Base-by-base conservation (phyloP, 2,113 vertebrate genomes). In the Gadus chalcogrammus region DNA sequence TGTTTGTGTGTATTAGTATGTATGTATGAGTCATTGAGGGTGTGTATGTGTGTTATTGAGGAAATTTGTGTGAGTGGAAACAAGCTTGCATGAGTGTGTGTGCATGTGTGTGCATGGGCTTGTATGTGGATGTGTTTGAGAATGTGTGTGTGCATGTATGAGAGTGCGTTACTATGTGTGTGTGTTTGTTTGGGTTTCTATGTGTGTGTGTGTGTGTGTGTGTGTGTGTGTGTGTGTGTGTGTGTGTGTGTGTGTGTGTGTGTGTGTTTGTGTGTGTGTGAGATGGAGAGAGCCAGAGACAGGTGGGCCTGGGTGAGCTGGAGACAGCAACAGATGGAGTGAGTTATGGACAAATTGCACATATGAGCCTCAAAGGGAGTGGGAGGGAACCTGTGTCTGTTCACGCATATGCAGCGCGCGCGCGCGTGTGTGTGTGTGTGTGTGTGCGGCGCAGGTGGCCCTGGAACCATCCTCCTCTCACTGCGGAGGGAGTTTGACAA, bases 281-380 rank as follows among this genome's bases (percentile, higher is more conserved):
- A 20, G 59, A 15, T 20, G 7, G 15, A 18, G 60, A 42, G 68
- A 22, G 22, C 16, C 31, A 17, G 61, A n/a, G 71, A 59, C 15
- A 65, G 59, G 71, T 68, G 65, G 65, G 65, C 65, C 15, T 64
- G 58, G 11, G 61, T 67, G 70, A 60, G 63, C 42, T 20, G 28
- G 70, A 68, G 70, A 69, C 65, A 68, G 74, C 77, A 83, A 78
- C 80, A 87, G 83, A 87, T 87, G 83, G 84, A 73, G 67, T 24
- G 76, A 70, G 72, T 85, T 80, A 83, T 60, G 78, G 74, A 85
- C 55, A 90, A 82, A 85, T 77, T 79, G 72, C 64, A 38, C 78
- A 75, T 60, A 72, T 52, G 75, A 68, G 75, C 68, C 70, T 64
- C 31, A 35, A 64, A 76, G 72, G 35, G 74, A 72, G 72, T 67